Evolutionary conservation across 2,888 invertebrate genomes (phyloP), one percentile per base, ranked within the genome.

Genomic region (Leucozona laternaria): DNA sequence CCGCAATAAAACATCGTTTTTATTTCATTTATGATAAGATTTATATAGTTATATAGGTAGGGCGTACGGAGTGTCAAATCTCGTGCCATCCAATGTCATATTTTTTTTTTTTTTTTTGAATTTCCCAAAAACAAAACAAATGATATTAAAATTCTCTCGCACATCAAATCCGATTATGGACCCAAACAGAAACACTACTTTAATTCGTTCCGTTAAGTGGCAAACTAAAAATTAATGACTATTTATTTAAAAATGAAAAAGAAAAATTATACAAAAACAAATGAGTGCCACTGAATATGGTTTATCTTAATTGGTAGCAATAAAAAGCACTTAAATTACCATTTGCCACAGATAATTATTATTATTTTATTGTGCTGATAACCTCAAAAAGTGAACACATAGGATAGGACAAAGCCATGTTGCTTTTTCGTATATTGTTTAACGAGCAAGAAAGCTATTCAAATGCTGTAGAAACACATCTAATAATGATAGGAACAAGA

Each of bases 241-340:
- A 17, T 15, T 53, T 53, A 15, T 28, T 28, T 1, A 53, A 53
- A 22, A 53, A 53, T 15, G 7, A 28, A 53, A 10, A 53, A 28
- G 1, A 25, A 50, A n/a, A n/a, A n/a, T n/a, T 10, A 20, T 60
- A 15, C 31, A 28, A 28, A 28, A 28, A 31, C 31, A 31, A 31
- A 31, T 8, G 2, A 31, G 8, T 31, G 17, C 7, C 50, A 80
- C 73, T 25, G 15, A 80, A 66, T n/a, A n/a, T 60, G 60, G 40
- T 48, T 77, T 62, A 81, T 85, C 85, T 81, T 85, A 85, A 85
- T 85, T 81, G 77, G 77, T 68, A 10, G 68, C 77, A 85, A 85
- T 85, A 81, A 85, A 81, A 81, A 60, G 62, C 85, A 85, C 72
- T 85, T 85, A 85, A 85, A 85, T 85, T 76, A 22, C 60, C 77